phyloP scores from a whole-genome alignment of 2,797 vertebrate species.

The Triplophysa bombifrons region DNA sequence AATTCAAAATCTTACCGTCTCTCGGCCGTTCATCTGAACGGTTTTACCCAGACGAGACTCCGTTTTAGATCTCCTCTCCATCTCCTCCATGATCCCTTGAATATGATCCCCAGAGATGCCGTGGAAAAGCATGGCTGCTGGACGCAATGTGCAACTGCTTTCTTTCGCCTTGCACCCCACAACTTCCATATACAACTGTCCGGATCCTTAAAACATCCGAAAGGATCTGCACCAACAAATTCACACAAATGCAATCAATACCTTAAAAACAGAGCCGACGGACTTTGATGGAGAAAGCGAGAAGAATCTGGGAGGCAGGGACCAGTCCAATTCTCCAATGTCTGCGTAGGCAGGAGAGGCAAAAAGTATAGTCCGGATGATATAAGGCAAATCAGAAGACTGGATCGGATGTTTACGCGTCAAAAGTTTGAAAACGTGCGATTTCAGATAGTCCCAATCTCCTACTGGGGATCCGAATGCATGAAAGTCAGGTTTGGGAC shows the following conservation, averaged over 20 bases:
- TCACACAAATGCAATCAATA: slow-evolving; percentile 63
- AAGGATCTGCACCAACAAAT: slow-evolving; percentile 70
- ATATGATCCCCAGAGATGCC: slow-evolving; percentile 99
- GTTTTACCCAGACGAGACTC: slow-evolving; percentile 94
- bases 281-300: slow-evolving; percentile 65
- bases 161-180: slow-evolving; percentile 95
- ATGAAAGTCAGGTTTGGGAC: slow-evolving; percentile 92
- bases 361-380: slow-evolving; percentile 75
- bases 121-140: slow-evolving; percentile 99
- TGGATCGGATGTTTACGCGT: slow-evolving; percentile 65
- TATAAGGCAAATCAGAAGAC: slow-evolving; percentile 72
- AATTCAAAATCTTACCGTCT: slow-evolving; percentile 83
- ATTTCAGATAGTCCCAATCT: slow-evolving; percentile 74
- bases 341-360: slow-evolving; percentile 59
- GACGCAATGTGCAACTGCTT: slow-evolving; percentile 95
- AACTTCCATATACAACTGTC: slow-evolving; percentile 96
- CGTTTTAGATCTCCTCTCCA: slow-evolving; percentile 95
- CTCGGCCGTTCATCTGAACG: slow-evolving; percentile 95
- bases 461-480: slow-evolving; percentile 85
- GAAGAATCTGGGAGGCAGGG: slow-evolving; percentile 27
- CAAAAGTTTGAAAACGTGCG: slow-evolving; percentile 54
- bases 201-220: slow-evolving; percentile 87
- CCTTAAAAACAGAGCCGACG: slow-evolving; percentile 61
- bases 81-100: slow-evolving; percentile 99
- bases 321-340: slow-evolving; percentile 64